A percentile compares a stretch with the other conserved stretches of the same genome.
Evolutionary conservation across 2,797 vertebrate genomes (phyloP).

Genomic region (Taenioides sp.): DNA sequence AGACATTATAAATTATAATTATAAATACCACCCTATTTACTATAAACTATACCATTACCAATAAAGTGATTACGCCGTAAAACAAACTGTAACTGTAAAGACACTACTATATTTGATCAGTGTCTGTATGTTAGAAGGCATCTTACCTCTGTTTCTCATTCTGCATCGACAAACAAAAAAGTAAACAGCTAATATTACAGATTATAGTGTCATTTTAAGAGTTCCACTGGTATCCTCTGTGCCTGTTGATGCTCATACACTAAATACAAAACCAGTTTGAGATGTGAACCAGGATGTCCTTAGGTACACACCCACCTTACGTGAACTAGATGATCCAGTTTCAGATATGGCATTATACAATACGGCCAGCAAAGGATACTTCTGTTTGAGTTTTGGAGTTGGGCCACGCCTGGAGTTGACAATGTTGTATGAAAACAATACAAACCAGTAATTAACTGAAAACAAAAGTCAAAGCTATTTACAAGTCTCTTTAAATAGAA

Average conservation of each 20-base stretch:
- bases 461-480: neutral
- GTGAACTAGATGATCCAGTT: conserved; percentile 47
- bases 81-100: too few relatives aligned
- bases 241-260: neutral
- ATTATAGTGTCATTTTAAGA: conserved; percentile 8
- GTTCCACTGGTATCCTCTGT: conserved; percentile 5
- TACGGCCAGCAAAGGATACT: conserved; percentile 23
- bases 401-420: neutral
- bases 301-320: conserved; percentile 22
- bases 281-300: conserved; percentile 43
- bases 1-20: too few relatives aligned
- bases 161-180: neutral
- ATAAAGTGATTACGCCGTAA: too few relatives aligned
- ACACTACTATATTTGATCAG: neutral
- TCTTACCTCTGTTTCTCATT: conserved; percentile 70
- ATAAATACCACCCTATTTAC: too few relatives aligned
- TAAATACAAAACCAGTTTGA: neutral
- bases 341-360: conserved; percentile 6
- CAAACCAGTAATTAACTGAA: neutral
- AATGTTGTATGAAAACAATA: neutral
- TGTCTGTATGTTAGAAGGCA: neutral
- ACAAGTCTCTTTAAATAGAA: neutral
- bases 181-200: too few relatives aligned
- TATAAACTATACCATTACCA: too few relatives aligned
- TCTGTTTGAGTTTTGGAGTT: neutral